These are phyloP conservation scores for Natrix natrix DNA, from an alignment of 2,797 vertebrate genomes.

Conservation along the genomic window DNA sequence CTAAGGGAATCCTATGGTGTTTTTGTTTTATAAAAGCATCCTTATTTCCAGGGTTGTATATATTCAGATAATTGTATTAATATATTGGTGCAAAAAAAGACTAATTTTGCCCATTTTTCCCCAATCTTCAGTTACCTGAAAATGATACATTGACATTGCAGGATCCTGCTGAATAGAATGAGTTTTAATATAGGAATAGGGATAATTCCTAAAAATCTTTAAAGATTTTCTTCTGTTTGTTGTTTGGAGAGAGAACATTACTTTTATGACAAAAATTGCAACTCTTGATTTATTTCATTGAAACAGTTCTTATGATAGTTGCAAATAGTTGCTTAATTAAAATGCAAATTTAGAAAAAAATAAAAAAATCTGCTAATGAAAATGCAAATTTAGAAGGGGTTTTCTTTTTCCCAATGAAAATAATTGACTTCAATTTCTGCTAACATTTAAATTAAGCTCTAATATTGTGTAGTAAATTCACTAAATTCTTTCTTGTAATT, in stretches of 20 bases:
- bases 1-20: background rate
- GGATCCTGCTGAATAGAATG: background rate
- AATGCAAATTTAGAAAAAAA: background rate
- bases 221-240: background rate
- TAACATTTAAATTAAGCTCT: conserved; percentile 23
- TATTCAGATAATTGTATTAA: background rate
- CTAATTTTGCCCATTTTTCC: background rate
- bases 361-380: no score
- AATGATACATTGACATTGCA: background rate
- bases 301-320: conserved; percentile 14
- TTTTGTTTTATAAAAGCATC: background rate
- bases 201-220: background rate
- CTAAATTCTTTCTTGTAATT: conserved; percentile 13
- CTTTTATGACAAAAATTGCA: conserved; percentile 8
- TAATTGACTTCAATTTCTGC: background rate
- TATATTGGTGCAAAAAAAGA: background rate
- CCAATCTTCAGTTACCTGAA: background rate
- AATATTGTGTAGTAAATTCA: conserved; percentile 32
- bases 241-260: background rate
- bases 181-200: background rate
- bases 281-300: background rate
- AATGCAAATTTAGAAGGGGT: background rate
- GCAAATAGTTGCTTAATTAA: conserved; percentile 13
- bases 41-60: background rate
- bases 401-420: conserved; percentile 3